phyloP scores from a whole-genome alignment of 2,113 vertebrate species.

The Hippopotamus amphibius region DNA sequence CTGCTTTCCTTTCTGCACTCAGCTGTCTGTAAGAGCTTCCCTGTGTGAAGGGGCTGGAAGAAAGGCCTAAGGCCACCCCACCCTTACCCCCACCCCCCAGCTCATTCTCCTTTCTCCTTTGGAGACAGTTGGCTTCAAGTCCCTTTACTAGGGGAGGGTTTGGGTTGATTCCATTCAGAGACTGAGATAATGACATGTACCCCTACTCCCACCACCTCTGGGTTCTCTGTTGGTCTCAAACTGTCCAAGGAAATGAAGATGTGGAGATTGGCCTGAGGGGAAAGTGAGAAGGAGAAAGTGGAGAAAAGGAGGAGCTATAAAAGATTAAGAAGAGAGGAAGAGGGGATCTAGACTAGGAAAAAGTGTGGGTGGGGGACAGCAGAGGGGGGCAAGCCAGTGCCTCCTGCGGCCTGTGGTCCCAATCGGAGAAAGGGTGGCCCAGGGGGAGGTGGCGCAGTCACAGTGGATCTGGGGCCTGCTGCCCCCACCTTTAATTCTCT shows the following conservation, averaged over 20 bases:
- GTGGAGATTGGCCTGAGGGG: neutral
- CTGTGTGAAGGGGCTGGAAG: neutral
- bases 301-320: neutral
- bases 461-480: neutral
- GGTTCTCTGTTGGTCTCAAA: neutral
- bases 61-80: neutral
- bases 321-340: neutral
- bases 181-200: neutral
- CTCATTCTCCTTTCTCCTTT: neutral
- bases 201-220: neutral
- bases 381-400: neutral
- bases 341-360: neutral
- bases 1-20: neutral
- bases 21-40: constrained; percentile 27
- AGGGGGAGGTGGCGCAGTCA: neutral
- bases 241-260: constrained; percentile 28
- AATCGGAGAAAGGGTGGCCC: neutral
- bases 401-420: neutral
- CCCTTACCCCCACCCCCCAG: too few species aligned
- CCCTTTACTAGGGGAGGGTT: neutral
- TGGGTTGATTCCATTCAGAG: neutral
- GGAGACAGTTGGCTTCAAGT: neutral
- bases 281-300: neutral
- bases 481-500: neutral
- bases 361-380: neutral